These are phyloP conservation scores for Drosophila leontia DNA, from an alignment of 1,140 invertebrate genomes.

Conservation along the genomic window DNA sequence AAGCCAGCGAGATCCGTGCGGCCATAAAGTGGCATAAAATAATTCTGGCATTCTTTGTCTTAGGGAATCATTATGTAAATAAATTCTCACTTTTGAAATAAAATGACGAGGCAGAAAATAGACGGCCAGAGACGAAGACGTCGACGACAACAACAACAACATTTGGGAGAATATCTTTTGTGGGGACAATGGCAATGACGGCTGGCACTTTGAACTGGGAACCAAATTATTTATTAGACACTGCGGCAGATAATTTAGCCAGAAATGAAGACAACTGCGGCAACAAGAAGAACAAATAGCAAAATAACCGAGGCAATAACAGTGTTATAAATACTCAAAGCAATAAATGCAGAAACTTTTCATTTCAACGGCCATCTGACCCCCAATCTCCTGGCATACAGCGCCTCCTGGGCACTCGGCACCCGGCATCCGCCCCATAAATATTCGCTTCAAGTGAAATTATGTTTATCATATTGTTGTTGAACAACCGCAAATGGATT, in stretches of 20 bases:
- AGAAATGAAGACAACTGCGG: conserved; percentile 48
- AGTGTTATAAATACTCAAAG: conserved; percentile 46
- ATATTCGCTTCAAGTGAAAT: conserved; percentile 72
- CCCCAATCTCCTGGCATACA: conserved; percentile 2
- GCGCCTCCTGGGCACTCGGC: background rate
- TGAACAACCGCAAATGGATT: conserved; percentile 81
- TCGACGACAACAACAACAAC: conserved; percentile 14
- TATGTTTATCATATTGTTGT: conserved; percentile 75
- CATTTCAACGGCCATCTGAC: conserved; percentile 45
- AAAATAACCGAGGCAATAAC: conserved; percentile 39
- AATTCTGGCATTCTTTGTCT: conserved; percentile 81
- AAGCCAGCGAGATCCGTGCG: conserved; percentile 46
- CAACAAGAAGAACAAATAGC: conserved; percentile 36
- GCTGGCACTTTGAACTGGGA: conserved; percentile 57
- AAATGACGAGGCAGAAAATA: conserved; percentile 71
- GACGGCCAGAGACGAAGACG: conserved; percentile 21
- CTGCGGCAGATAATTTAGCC: conserved; percentile 63
- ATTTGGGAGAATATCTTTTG: conserved; percentile 24
- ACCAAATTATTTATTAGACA: conserved; percentile 62
- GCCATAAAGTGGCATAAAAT: conserved; percentile 78
- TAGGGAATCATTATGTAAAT: conserved; percentile 80
- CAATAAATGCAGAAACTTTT: conserved; percentile 54
- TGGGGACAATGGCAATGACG: conserved; percentile 41
- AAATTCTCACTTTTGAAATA: conserved; percentile 80
- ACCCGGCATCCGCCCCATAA: conserved; percentile 37